phyloP scores from a whole-genome alignment of 2,797 vertebrate genomes.

The Microctenopoma lineatum region DNA sequence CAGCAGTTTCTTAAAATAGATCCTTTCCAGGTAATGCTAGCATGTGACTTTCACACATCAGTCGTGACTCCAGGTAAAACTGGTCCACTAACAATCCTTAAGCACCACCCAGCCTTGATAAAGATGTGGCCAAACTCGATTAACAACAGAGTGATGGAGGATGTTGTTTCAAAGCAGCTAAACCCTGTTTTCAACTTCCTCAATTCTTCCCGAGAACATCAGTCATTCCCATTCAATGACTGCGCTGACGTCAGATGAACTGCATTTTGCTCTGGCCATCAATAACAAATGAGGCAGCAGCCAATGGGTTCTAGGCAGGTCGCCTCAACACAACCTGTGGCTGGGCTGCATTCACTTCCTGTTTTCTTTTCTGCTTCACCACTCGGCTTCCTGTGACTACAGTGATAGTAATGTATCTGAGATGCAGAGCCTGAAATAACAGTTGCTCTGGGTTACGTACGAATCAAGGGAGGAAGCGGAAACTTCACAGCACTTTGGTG shows the following conservation, averaged over 20 bases:
- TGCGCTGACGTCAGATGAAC: constrained; percentile 27
- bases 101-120: not conserved
- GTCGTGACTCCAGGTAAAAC: not conserved
- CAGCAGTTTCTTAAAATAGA: too few species aligned
- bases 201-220: constrained; percentile 31
- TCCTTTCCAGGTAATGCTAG: too few species aligned
- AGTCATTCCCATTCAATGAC: constrained; percentile 10
- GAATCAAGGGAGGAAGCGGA: constrained; percentile 19
- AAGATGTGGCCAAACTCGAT: not conserved
- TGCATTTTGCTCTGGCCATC: constrained; percentile 10
- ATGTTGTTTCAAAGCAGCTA: not conserved
- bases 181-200: constrained; percentile 36
- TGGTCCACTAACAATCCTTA: not conserved
- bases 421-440: constrained; percentile 66
- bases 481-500: constrained; percentile 38
- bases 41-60: not conserved
- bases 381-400: constrained; percentile 77
- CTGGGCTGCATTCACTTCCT: constrained; percentile 75
- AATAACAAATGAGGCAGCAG: constrained; percentile 27
- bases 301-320: constrained; percentile 38
- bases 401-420: constrained; percentile 63
- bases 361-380: constrained; percentile 84
- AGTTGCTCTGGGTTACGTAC: constrained; percentile 28
- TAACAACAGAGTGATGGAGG: not conserved
- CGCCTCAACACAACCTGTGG: constrained; percentile 65